Percentiles rank a stretch among this genome's conserved stretches.
Conservation (phyloP, 2,113 vertebrate genomes). For the Anhinga rufa region DNA sequence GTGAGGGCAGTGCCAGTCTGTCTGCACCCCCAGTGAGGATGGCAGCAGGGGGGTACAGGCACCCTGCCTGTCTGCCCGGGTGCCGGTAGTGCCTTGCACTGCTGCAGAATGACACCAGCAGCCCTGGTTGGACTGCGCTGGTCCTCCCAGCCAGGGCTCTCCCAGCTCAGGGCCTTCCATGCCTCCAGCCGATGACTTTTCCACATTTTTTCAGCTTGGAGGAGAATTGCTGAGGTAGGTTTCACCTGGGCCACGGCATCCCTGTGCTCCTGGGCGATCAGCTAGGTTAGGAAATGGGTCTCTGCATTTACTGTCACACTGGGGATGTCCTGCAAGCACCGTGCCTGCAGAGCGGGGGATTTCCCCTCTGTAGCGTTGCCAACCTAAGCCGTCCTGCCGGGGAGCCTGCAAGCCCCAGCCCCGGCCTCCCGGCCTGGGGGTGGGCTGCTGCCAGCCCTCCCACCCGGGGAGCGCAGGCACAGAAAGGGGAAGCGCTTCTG, state of each 20-base stretch:
- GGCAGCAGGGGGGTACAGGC: not conserved
- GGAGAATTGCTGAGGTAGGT: not conserved
- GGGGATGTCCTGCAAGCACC: not conserved
- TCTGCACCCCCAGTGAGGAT: not conserved
- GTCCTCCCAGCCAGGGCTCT: not conserved
- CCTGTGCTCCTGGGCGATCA: not conserved
- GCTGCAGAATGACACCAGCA: not conserved
- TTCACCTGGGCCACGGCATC: not conserved
- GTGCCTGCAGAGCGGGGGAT: not conserved
- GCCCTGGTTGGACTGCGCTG: not conserved
- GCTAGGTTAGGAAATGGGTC: not conserved
- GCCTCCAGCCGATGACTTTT: not conserved
- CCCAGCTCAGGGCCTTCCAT: not conserved
- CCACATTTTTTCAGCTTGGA: not conserved
- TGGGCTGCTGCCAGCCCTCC: not conserved
- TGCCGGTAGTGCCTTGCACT: not conserved
- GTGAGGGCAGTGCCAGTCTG: not conserved
- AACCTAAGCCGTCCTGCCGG: not conserved
- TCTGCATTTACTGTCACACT: rapidly evolving
- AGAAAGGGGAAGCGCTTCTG: not conserved
- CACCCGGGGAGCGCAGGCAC: not conserved
- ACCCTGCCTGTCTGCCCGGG: not conserved
- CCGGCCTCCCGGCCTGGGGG: not conserved
- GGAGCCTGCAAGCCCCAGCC: not conserved
- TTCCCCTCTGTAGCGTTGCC: not conserved